phyloP scores from a whole-genome alignment of 2,888 invertebrate genomes.

The Busseola fusca region DNA sequence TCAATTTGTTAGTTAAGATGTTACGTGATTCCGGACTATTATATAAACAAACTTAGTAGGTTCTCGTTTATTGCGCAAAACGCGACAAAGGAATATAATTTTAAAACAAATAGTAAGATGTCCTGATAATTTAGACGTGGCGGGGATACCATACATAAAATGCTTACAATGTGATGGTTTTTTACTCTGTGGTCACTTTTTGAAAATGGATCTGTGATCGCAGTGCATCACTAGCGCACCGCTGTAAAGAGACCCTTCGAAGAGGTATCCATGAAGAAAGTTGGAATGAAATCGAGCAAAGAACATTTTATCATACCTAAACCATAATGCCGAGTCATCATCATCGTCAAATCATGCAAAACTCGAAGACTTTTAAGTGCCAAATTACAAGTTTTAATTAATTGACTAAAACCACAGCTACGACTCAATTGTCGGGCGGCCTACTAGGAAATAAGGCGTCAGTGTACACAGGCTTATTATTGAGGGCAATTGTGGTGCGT shows the following conservation, averaged over 20 bases:
- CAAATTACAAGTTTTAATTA: not conserved
- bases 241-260: not conserved
- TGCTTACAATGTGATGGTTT: no score
- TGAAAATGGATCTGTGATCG: not conserved
- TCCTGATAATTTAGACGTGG: no score
- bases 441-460: conserved; percentile 45
- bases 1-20: no score
- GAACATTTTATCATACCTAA: conserved; percentile 3
- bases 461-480: conserved; percentile 40
- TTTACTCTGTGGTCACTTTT: no score
- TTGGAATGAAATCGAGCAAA: not conserved
- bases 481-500: conserved; percentile 58
- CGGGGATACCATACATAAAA: not conserved
- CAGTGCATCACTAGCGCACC: not conserved
- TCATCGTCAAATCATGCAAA: conserved; percentile 18
- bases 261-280: not conserved
- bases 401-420: not conserved
- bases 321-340: conserved; percentile 45
- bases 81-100: not conserved
- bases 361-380: not conserved
- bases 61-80: not conserved
- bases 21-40: not conserved
- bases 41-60: not conserved
- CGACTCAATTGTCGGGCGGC: conserved; percentile 31
- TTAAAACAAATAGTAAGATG: not conserved